Evolutionary conservation across 2,797 vertebrate genomes (phyloP), one percentile per base, ranked within the genome.

Genomic region (Triplophysa bombifrons): DNA sequence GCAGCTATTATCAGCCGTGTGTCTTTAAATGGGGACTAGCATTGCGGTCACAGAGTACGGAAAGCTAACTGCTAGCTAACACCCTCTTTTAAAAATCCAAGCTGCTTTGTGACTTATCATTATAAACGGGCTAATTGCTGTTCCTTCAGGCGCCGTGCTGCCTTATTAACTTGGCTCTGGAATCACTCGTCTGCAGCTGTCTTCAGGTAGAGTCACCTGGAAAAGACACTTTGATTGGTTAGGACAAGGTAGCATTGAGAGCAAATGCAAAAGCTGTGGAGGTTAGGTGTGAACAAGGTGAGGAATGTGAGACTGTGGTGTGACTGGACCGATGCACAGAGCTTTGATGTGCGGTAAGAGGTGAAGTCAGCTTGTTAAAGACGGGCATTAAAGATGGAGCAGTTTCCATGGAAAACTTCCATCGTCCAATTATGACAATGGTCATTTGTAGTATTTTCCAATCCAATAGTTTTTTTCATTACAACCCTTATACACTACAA

Each of bases 81-180:
- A 75, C 84, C 71, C 46, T 56, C 85, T 86, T 83, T 88, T 85
- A 44, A 30, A 85, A 84, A 73, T 17, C 74, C 86, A 90, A 93
- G 87, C 88, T 88, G 88, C 88, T 91, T 91, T 89, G 83, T 82
- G 88, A 88, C 88, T 92, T 89, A 91, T 86, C 82, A 84, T 82
- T 79, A 85, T 88, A 86, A 88, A 87, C 70, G 2, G 72, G 68
- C 68, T 86, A 87, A 88, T 88, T 86, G 85, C 85, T 72, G 86
- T 81, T 86, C 25, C 80, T 86, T 86, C 76, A 65, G 83, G 83
- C 50, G 3, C 73, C 67, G 41, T 65, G 72, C 78, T 51, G 68
- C 73, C 34, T 87, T 84, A 87, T 86, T 88, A 83, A 70, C 72
- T 27, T 66, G 69, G 34, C 60, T 79, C 53, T 70, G 19, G 41